Conservation (phyloP, 2,113 vertebrate genomes). For the Morone saxatilis region DNA sequence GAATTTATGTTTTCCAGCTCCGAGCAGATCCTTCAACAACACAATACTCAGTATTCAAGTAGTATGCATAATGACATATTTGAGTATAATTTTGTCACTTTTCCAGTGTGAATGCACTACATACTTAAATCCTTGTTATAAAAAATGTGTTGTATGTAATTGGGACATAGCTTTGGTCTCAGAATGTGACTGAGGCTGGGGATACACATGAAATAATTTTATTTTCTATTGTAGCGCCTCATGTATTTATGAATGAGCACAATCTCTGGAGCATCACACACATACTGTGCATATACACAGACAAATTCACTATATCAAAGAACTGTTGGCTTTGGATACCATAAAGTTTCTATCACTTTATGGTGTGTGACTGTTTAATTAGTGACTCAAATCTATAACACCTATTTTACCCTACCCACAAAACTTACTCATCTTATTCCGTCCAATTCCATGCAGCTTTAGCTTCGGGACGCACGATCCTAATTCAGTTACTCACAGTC, state of each 20-base stretch:
- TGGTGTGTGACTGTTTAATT: neutral
- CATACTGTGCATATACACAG: neutral
- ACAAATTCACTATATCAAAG: neutral
- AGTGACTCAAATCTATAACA: conserved; percentile 20
- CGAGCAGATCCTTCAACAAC: neutral
- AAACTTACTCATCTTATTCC: conserved; percentile 19
- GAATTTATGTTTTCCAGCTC: conserved; percentile 2
- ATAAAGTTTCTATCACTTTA: neutral
- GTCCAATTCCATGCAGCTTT: conserved; percentile 38
- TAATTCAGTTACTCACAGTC: conserved; percentile 66
- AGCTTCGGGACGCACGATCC: conserved; percentile 25
- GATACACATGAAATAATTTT: conserved; percentile 13
- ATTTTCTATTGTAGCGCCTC: conserved; percentile 20
- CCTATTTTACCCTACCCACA: conserved; percentile 3
- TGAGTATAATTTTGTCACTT: neutral
- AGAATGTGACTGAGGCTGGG: conserved; percentile 11
- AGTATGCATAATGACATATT: neutral
- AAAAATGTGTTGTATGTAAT: neutral
- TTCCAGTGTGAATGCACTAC: neutral
- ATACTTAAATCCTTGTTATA: neutral
- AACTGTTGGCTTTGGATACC: neutral
- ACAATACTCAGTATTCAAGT: neutral
- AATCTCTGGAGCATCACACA: neutral
- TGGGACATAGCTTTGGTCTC: conserved; percentile 17
- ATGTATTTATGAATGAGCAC: conserved; percentile 38